These are phyloP conservation scores for Andrena cerasifolii DNA, from an alignment of 1,140 invertebrate species.

Conservation along the genomic window DNA sequence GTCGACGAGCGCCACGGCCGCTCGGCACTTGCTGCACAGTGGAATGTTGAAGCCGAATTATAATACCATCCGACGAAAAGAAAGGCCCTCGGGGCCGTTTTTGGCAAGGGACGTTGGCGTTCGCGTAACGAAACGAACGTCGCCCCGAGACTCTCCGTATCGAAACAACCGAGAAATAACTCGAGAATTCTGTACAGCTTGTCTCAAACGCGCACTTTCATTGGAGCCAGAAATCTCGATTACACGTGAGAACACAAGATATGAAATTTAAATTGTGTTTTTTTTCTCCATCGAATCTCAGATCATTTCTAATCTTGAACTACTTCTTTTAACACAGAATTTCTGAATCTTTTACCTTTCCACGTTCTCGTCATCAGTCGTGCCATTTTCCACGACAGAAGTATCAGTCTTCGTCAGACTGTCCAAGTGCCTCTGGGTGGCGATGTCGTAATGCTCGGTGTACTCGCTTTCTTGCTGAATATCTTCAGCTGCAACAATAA, in stretches of 20 bases:
- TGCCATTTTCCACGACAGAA: constrained; percentile 8
- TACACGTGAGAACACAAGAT: too few relatives aligned
- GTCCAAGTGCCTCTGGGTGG: constrained; percentile 83
- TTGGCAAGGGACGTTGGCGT: background rate
- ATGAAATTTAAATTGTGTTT: too few relatives aligned
- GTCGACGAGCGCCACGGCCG: constrained; percentile 62
- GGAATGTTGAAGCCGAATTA: constrained; percentile 64
- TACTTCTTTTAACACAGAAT: too few relatives aligned
- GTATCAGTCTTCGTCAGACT: constrained; percentile 75
- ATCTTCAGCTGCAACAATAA: constrained; percentile 67
- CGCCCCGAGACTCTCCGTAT: background rate
- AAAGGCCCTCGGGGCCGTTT: constrained; percentile 5
- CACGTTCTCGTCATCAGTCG: background rate
- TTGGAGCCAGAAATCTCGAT: constrained; percentile 3
- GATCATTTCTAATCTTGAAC: too few relatives aligned
- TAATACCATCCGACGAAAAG: constrained; percentile 23
- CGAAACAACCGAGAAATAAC: constrained; percentile 15
- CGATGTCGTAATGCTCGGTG: constrained; percentile 84
- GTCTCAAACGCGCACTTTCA: constrained; percentile 1
- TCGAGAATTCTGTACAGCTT: background rate
- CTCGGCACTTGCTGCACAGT: constrained; percentile 67
- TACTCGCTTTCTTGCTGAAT: constrained; percentile 85
- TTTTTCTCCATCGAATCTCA: too few relatives aligned
- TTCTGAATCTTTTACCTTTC: constrained; percentile 1
- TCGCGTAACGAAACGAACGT: constrained; percentile 31